Evolutionary conservation across 2,113 vertebrate species (phyloP).

Genomic region (Butorides virescens): DNA sequence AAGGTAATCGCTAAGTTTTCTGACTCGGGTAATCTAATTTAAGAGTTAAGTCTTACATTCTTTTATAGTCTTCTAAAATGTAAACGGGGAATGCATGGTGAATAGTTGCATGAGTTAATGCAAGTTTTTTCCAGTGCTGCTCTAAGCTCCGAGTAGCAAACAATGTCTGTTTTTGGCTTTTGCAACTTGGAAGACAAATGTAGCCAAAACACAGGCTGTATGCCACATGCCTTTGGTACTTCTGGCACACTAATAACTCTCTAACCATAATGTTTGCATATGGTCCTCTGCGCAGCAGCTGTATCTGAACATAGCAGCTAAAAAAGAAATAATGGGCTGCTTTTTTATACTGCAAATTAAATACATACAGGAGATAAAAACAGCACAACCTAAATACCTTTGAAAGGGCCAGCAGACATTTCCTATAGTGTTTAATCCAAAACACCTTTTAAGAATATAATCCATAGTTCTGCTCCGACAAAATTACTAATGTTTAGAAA

Average conservation of each 20-base stretch:
- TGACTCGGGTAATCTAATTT: neutral
- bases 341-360: conserved; percentile 24
- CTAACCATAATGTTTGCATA: neutral
- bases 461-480: neutral
- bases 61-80: neutral
- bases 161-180: conserved; percentile 11
- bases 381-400: neutral
- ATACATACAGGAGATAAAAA: neutral
- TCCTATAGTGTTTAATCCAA: neutral
- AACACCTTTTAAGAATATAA: neutral
- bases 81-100: neutral
- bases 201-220: neutral
- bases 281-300: conserved; percentile 34
- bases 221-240: neutral
- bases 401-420: neutral
- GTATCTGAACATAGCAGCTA: conserved; percentile 10
- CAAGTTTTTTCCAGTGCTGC: neutral
- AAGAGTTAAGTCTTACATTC: neutral
- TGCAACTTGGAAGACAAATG: conserved; percentile 28
- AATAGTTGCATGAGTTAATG: neutral
- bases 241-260: neutral
- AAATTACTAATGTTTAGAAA: neutral
- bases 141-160: neutral
- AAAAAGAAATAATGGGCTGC: neutral
- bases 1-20: neutral